Evolutionary conservation across 2,888 invertebrate genomes (phyloP), one percentile per base, ranked within the genome.

Genomic region (Heliconius ismenius): DNA sequence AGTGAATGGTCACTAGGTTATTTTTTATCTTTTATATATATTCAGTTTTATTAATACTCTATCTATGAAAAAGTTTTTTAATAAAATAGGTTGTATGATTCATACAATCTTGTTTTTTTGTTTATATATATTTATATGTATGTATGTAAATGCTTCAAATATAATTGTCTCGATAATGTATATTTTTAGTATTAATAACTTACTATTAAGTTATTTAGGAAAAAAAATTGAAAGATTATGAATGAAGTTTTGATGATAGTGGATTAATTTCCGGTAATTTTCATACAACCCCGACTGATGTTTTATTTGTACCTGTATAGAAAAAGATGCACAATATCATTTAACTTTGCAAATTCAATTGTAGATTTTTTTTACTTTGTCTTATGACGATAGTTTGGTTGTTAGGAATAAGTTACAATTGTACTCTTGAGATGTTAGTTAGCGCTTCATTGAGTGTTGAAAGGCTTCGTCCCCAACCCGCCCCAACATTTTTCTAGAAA

Each of bases 281-380:
- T 32, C 63, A 64, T 64, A 64, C 63, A 78, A n/a, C 1, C 67
- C 39, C 73, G 76, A 75, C 75, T 77, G 74, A 68, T 60, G 69
- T 76, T 60, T 36, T 72, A 24, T 63, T 73, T 78, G 81, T 83
- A 83, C 83, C 83, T 83, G 82, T 79, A 80, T 81, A 82, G 79
- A 78, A 74, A 24, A 79, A 76, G 73, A 80, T 83, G 82, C 83
- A 83, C 82, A 82, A 83, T 79, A 78, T 77, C 65, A 72, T 76
- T 75, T 76, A 62, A 72, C 69, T 58, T 73, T 63, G 62, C 60
- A 68, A 75, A 58, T 24, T 9, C 69, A 26, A 24, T 18, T 64
- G 21, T 64, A 32, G 26, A 10, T 58, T 58, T 60, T 39, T 68
- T 21, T 26, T 60, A 58, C n/a, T 28, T 39, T 24, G 62, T 43